Evolutionary conservation across 2,888 invertebrate species (phyloP).

Genomic region (Folsomia manolachei): DNA sequence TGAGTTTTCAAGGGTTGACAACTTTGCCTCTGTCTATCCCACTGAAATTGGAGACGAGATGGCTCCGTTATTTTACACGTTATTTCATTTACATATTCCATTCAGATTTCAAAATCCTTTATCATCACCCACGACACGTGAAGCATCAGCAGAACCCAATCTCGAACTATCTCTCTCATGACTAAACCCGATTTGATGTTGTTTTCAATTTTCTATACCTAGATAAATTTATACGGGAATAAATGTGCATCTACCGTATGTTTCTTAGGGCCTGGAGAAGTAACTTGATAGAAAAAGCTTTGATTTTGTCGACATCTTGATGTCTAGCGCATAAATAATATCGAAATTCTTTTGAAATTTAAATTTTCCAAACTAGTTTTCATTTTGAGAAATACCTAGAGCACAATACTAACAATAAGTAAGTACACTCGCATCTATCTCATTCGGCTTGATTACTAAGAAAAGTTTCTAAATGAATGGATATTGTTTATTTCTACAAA

Average conservation of each 20-base stretch:
- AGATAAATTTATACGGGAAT: too few relatives aligned
- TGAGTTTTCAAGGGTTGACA: background rate
- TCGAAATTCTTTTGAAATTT: background rate
- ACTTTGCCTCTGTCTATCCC: background rate
- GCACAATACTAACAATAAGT: too few relatives aligned
- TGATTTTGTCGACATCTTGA: too few relatives aligned
- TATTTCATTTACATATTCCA: slow-evolving; percentile 1
- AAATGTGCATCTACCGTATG: too few relatives aligned
- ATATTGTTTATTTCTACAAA: too few relatives aligned
- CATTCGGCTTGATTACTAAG: background rate
- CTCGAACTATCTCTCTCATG: too few relatives aligned
- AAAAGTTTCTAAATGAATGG: background rate
- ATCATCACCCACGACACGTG: background rate
- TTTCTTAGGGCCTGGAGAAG: background rate
- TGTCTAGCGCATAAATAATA: background rate
- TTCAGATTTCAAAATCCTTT: slow-evolving; percentile 2
- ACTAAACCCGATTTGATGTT: too few relatives aligned
- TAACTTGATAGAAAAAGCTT: background rate
- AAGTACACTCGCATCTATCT: background rate
- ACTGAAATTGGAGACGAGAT: background rate
- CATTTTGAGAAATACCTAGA: too few relatives aligned
- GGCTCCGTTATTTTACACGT: slow-evolving; percentile 3
- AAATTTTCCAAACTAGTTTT: too few relatives aligned
- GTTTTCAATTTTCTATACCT: too few relatives aligned
- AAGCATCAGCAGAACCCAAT: background rate